Percentiles rank a stretch among this genome's conserved stretches.
Conservation (phyloP, 2,797 vertebrate genomes). For the Sebastes hubbsi region DNA sequence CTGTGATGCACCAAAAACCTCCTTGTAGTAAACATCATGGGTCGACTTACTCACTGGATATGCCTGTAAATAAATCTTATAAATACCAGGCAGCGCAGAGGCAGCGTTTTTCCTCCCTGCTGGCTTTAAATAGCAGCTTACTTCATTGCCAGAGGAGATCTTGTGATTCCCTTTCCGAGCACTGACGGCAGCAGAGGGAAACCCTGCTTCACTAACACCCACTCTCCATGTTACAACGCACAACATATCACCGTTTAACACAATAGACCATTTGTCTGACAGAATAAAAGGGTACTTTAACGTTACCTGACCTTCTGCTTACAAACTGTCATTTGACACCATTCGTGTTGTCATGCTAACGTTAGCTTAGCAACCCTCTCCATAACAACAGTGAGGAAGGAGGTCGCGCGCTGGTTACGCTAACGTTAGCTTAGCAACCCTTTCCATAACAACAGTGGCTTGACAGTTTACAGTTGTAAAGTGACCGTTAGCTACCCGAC, state of each 20-base stretch:
- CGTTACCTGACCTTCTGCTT: not conserved
- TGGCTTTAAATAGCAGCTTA: constrained; percentile 56
- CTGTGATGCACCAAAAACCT: constrained; percentile 40
- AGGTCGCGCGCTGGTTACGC: not conserved
- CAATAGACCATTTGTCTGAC: not conserved
- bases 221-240: not conserved
- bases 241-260: not conserved
- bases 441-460: not conserved
- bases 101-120: not conserved
- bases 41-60: not conserved
- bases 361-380: not conserved
- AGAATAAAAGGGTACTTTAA: not conserved
- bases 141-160: not conserved
- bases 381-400: not conserved
- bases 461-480: not conserved
- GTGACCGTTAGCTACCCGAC: not conserved
- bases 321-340: not conserved
- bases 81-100: not conserved
- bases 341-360: not conserved
- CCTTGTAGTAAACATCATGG: constrained; percentile 32
- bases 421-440: not conserved
- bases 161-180: not conserved
- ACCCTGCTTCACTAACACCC: not conserved
- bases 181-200: not conserved
- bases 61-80: not conserved